Evolutionary conservation across 2,888 invertebrate species (phyloP), one percentile per base, ranked within the genome.

Genomic region (Trichogramma dendrolimi): DNA sequence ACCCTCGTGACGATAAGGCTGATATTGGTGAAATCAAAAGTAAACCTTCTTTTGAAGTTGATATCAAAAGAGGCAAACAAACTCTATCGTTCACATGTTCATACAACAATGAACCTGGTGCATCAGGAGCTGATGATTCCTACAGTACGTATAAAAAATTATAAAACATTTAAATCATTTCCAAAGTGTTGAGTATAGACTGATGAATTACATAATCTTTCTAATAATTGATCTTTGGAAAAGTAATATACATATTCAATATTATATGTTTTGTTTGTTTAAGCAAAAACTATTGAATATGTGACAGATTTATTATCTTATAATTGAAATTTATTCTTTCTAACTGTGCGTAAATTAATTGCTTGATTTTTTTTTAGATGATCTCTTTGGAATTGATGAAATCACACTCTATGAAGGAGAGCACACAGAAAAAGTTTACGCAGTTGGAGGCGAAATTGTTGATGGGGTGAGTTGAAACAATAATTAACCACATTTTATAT

Each of bases 381-480:
- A 96, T 74, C 83, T 92, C 8, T 96, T 94, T 75, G 91, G 92
- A 55, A 96, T 98, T 70, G 94, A 96, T 74, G 97, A 98, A 81
- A 84, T 98, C 64, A 89, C 94, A 4, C 84, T 97, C 64, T 94
- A 87, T 77, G 86, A 92, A 68, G 94, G 94, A 14, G 91, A 94
- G 71, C 91, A 90, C 86, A 88, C 87, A 64, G 93, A 95, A 67
- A 91, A 91, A 73, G 86, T 90, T 8, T 94, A 94, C 72, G 89
- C 93, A 4, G 94, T 96, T 6, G 91, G 93, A 62, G 96, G 96
- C 53, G 95, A 95, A 76, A 92, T 96, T 64, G 86, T 98, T 59
- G 98, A 98, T 81, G 96, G 94, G 72, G 95, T 95, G 83, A 84
- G 87, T 83, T 55, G 55, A 41, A 42, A 38, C 55, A 58, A 46